Percentiles rank a stretch among this genome's conserved stretches.
Evolutionary conservation across 2,113 vertebrate genomes (phyloP).

Genomic region (Phaetusa simplex): DNA sequence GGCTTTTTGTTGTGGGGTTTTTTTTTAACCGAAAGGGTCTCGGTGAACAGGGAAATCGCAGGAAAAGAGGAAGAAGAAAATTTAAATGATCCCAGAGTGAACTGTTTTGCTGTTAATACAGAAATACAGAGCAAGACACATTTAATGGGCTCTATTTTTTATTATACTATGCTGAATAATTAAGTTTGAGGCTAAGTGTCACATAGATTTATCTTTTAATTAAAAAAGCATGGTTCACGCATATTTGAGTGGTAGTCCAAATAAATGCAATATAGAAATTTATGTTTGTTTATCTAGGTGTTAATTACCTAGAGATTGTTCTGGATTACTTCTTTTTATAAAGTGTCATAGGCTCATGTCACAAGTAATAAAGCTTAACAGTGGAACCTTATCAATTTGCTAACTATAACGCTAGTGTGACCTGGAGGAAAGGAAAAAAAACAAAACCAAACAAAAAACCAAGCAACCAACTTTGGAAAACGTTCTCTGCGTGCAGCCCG

Average conservation of each 20-base stretch:
- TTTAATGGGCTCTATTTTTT: conserved; percentile 99
- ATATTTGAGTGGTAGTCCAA: conserved; percentile 99
- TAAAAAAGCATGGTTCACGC: conserved; percentile 99
- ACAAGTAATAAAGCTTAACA: conserved; percentile 92
- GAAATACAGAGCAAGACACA: conserved; percentile 99
- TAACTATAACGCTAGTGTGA: conserved; percentile 74
- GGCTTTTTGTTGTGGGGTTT: background rate
- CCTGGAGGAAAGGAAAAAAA: conserved; percentile 53
- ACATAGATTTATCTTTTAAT: conserved; percentile 99
- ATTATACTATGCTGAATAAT: conserved; percentile 99
- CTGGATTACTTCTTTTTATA: conserved; percentile 92
- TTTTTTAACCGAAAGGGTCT: conserved; percentile 15
- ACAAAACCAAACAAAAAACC: background rate
- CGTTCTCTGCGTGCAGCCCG: conserved; percentile 34
- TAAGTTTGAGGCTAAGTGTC: conserved; percentile 99
- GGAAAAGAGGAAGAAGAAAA: conserved; percentile 80
- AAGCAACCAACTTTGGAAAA: conserved; percentile 60
- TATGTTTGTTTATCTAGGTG: conserved; percentile 99
- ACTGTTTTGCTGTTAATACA: conserved; percentile 99
- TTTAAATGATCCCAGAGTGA: conserved; percentile 96
- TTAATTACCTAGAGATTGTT: conserved; percentile 99
- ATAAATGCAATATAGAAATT: conserved; percentile 99
- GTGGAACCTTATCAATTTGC: conserved; percentile 86
- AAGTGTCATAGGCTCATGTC: conserved; percentile 89
- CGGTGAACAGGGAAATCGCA: conserved; percentile 65